Conservation (phyloP, 2,113 vertebrate genomes). For the Theristicus caerulescens region DNA sequence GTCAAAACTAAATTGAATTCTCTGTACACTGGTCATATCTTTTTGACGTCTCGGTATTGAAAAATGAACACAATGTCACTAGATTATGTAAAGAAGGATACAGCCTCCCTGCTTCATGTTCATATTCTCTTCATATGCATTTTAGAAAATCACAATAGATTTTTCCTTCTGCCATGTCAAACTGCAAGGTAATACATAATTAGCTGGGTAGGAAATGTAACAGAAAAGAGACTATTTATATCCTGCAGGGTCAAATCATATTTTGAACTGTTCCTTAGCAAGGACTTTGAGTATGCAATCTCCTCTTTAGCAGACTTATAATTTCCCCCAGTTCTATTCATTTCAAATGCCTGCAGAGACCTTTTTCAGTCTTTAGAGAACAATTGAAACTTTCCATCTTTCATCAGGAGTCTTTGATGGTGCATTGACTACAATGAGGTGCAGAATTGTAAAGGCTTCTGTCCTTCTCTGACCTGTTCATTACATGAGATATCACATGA, state of each 20-base stretch:
- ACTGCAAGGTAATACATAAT: conserved; percentile 21
- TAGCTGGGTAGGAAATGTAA: conserved; percentile 16
- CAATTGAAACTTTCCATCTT: conserved; percentile 6
- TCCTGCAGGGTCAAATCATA: background rate
- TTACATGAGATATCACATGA: conserved; percentile 6
- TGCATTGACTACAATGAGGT: conserved; percentile 9
- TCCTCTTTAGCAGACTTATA: background rate
- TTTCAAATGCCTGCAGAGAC: conserved; percentile 28
- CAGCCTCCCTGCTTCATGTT: background rate
- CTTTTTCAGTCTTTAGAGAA: conserved; percentile 30
- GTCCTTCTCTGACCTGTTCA: conserved; percentile 12
- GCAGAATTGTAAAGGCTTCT: background rate
- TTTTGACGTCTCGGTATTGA: background rate
- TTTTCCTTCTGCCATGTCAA: background rate
- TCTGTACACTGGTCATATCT: background rate
- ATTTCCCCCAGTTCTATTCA: conserved; percentile 28
- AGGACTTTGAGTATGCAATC: background rate
- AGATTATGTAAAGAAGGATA: background rate
- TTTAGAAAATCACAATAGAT: conserved; percentile 2
- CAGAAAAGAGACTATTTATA: conserved; percentile 34
- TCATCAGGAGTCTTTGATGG: conserved; percentile 8
- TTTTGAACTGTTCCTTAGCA: conserved; percentile 16
- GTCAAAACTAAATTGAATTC: conserved; percentile 28
- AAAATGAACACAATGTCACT: background rate
- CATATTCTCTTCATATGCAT: background rate